A percentile compares a stretch with the other conserved stretches of the same genome.
Evolutionary conservation across 2,888 invertebrate species (phyloP).

Genomic region (Merodon equestris): DNA sequence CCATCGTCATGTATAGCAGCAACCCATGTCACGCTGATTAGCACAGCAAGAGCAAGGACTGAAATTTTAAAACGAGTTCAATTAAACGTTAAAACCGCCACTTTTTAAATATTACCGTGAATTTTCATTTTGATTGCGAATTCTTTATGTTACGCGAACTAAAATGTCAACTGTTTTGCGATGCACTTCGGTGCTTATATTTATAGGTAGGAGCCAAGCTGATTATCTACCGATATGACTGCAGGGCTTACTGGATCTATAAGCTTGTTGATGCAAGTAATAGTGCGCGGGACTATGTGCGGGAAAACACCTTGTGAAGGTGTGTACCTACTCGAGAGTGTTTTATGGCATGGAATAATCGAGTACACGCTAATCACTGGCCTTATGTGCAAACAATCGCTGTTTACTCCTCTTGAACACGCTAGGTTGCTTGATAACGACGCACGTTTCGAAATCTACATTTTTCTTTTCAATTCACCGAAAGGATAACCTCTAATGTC

Average conservation of each 20-base stretch:
- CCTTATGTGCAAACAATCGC: too few species aligned
- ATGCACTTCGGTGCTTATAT: not conserved
- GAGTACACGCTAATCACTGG: too few species aligned
- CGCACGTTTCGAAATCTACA: too few species aligned
- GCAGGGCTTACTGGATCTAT: not conserved
- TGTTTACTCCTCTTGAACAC: too few species aligned
- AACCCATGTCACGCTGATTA: constrained; percentile 10
- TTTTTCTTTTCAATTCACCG: too few species aligned
- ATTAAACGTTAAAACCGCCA: not conserved
- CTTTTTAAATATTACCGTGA: constrained; percentile 7
- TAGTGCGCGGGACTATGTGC: too few species aligned
- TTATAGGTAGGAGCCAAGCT: not conserved
- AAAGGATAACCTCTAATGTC: too few species aligned
- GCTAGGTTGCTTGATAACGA: too few species aligned
- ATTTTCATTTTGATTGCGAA: constrained; percentile 15
- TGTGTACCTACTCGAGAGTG: too few species aligned
- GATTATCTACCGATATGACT: not conserved
- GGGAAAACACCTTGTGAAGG: too few species aligned
- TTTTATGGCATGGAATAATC: too few species aligned
- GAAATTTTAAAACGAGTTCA: not conserved
- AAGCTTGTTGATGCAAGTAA: not conserved
- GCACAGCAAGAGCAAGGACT: constrained; percentile 10
- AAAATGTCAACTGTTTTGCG: not conserved
- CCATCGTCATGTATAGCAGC: constrained; percentile 69
- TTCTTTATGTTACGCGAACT: not conserved